phyloP scores from a whole-genome alignment of 2,113 vertebrate species.

The Cyphomyrus discorhynchus region DNA sequence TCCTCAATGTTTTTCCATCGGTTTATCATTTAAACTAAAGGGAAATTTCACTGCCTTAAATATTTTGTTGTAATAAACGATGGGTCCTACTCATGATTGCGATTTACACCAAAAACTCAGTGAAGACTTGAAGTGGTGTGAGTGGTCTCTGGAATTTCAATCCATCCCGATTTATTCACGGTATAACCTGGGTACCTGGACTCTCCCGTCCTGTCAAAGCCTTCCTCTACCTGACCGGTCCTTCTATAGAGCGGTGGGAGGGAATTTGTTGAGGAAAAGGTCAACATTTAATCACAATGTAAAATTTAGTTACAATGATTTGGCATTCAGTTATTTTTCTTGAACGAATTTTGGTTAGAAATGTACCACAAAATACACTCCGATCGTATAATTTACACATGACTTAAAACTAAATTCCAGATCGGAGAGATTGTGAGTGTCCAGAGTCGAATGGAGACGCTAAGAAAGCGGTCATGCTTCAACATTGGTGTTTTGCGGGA shows the following conservation, averaged over 20 bases:
- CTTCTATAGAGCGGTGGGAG: background rate
- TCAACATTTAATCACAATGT: too few relatives aligned
- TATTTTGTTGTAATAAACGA: background rate
- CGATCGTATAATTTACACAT: background rate
- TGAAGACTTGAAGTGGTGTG: background rate
- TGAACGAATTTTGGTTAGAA: background rate
- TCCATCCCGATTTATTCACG: background rate
- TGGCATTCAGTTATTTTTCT: background rate
- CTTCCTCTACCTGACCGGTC: background rate
- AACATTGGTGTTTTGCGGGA: background rate
- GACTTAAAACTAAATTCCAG: background rate
- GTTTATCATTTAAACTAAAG: background rate
- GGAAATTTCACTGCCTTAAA: slow-evolving; percentile 19
- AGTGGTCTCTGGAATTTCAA: background rate
- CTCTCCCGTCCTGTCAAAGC: background rate
- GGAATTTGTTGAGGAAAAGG: background rate
- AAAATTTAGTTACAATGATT: background rate
- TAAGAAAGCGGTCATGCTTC: background rate
- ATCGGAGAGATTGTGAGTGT: background rate
- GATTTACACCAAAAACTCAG: slow-evolving; percentile 10
- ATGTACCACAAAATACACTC: background rate
- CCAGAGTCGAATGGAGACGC: background rate
- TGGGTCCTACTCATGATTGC: background rate
- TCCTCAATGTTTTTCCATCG: background rate
- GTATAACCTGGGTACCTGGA: background rate